phyloP scores from a whole-genome alignment of 1,140 invertebrate species.

The Drosophila dunni region DNA sequence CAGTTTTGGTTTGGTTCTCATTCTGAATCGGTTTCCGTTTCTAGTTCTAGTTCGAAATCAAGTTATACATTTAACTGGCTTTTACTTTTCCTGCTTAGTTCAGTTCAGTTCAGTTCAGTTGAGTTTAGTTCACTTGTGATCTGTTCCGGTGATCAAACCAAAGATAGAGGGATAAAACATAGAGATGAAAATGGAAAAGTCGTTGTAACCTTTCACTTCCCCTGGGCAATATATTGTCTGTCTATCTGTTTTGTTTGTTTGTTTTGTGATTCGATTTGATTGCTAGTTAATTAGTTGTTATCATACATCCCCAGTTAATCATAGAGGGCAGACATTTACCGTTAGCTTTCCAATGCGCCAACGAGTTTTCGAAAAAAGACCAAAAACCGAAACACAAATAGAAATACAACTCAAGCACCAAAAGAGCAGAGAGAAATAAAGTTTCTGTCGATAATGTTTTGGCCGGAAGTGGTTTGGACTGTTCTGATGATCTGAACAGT shows the following conservation, averaged over 20 bases:
- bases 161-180: not conserved
- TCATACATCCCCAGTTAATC: slow-evolving; percentile 59
- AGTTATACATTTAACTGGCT: slow-evolving; percentile 1
- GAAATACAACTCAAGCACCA: too few relatives aligned
- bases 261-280: slow-evolving; percentile 49
- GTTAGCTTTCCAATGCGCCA: slow-evolving; percentile 52
- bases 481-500: slow-evolving; percentile 22
- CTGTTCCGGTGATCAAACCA: slow-evolving; percentile 18
- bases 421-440: slow-evolving; percentile 12
- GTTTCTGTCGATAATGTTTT: slow-evolving; percentile 9
- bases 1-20: slow-evolving; percentile 1
- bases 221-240: slow-evolving; percentile 29
- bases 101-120: not conserved
- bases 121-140: slow-evolving; percentile 1
- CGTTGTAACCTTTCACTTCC: slow-evolving; percentile 65
- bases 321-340: slow-evolving; percentile 55
- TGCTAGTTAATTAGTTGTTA: slow-evolving; percentile 74
- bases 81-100: slow-evolving; percentile 51
- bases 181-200: not conserved
- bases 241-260: slow-evolving; percentile 26
- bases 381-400: not conserved
- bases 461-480: slow-evolving; percentile 38
- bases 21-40: slow-evolving; percentile 11
- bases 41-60: slow-evolving; percentile 9
- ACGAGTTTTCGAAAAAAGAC: slow-evolving; percentile 33